Evolutionary conservation across 2,888 invertebrate genomes (phyloP).

Genomic region (Parthenolecanium corni): DNA sequence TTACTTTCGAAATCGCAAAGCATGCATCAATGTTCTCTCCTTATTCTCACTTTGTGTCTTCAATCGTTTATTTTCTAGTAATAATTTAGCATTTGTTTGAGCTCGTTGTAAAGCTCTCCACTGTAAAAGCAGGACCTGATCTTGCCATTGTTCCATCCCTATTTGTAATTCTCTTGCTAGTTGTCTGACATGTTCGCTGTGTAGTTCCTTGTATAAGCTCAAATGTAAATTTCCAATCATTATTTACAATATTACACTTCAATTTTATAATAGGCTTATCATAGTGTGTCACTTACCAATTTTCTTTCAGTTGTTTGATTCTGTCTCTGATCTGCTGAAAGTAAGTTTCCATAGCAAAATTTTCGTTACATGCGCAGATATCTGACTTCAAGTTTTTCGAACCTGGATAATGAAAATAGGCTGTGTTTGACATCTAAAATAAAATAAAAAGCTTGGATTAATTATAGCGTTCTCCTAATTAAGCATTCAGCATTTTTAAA

Average conservation of each 20-base stretch:
- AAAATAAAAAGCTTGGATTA: neutral
- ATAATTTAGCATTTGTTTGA: slow-evolving; percentile 36
- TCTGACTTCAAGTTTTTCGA: slow-evolving; percentile 11
- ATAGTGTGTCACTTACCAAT: slow-evolving; percentile 29
- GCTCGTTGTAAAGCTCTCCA: slow-evolving; percentile 37
- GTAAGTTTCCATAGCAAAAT: slow-evolving; percentile 20
- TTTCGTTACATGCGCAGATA: slow-evolving; percentile 20
- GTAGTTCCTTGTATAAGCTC: slow-evolving; percentile 35
- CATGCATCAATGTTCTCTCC: slow-evolving; percentile 35
- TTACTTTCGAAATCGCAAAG: slow-evolving; percentile 36
- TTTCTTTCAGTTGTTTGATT: slow-evolving; percentile 32
- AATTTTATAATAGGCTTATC: neutral
- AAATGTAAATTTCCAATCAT: slow-evolving; percentile 1
- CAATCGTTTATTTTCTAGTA: slow-evolving; percentile 35
- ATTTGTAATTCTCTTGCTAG: slow-evolving; percentile 38
- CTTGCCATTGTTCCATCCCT: slow-evolving; percentile 39
- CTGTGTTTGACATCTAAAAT: neutral
- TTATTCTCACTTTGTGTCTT: slow-evolving; percentile 35
- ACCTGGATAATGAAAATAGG: neutral
- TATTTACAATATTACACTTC: neutral
- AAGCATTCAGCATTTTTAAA: too few relatives aligned
- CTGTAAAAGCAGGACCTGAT: slow-evolving; percentile 37
- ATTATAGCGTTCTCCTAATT: neutral
- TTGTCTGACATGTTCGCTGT: slow-evolving; percentile 36
- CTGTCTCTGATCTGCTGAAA: slow-evolving; percentile 28